A percentile compares a stretch with the other conserved stretches of the same genome.
phyloP scores from a whole-genome alignment of 2,797 vertebrate genomes.

The Megaceryle alcyon region DNA sequence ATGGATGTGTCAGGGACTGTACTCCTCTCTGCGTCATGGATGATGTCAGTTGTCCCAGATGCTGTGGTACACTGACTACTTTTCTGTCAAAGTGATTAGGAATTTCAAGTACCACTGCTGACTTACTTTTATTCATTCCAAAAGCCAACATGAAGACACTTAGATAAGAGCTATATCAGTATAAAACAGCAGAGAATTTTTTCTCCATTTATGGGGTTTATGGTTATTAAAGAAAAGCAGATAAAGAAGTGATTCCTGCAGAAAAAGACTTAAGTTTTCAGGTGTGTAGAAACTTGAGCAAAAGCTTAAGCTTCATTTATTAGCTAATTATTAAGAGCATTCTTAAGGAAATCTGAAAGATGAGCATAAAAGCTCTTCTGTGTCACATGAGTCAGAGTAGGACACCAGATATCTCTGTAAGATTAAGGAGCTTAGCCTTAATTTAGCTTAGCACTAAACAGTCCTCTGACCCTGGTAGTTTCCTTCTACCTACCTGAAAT shows the following conservation, averaged over 20 bases:
- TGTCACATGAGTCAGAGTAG: neutral
- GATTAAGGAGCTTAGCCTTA: neutral
- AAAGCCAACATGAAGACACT: neutral
- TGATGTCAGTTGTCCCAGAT: neutral
- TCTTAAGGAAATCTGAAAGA: neutral
- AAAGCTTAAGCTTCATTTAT: neutral
- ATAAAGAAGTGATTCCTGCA: neutral
- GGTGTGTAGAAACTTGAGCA: neutral
- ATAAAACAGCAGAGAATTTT: neutral
- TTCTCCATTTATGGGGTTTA: neutral
- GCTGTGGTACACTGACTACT: neutral
- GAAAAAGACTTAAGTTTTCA: neutral
- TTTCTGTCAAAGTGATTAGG: neutral
- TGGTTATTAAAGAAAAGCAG: neutral
- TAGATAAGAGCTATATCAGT: neutral
- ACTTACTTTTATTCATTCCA: neutral
- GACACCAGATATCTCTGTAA: neutral
- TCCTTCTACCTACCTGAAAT: neutral
- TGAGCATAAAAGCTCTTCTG: neutral
- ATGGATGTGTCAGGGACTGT: too few relatives aligned
- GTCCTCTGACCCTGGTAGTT: neutral
- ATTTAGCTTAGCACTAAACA: neutral
- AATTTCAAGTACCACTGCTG: neutral
- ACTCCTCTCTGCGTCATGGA: rapidly evolving
- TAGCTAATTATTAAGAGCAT: neutral